Base-by-base conservation (phyloP, 2,797 vertebrate genomes). In the Esox masquinongy region DNA sequence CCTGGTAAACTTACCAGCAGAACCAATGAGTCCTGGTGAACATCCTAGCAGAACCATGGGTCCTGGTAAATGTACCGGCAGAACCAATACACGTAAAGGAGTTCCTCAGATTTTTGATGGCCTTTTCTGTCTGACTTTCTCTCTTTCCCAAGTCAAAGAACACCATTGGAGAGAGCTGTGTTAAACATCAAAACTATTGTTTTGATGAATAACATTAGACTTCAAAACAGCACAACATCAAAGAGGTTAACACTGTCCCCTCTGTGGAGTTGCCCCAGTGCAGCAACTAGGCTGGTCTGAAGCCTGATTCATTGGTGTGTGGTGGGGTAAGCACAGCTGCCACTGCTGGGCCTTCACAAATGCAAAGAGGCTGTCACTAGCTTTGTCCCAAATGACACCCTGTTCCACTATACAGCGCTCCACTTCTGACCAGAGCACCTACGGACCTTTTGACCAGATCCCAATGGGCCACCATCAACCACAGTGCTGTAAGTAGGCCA, bases 271-370 rank as follows among this genome's bases (percentile, higher is more conserved):
- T 61, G 22, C 22, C 2, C 24, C 22, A 61, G 56, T 61, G 22
- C 56, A 26, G 56, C 22, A 3, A 24, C 56, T 24, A 8, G 24
- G 56, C 22, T 24, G 22, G 22, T 61, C 22, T 24, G 24, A 26
- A 26, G n/a, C 56, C 56, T 24, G 24, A 61, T 61, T 26, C 56
- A 61, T 14, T 61, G 56, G 56, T 24, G 56, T 61, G 22, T 24
- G 22, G 22, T 61, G 22, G 22, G 56, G 56, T 61, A 61, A 61
- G 22, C 56, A 61, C 56, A 61, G 56, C 56, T 61, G 56, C 56
- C 56, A 61, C 56, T 61, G 56, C 56, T 61, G 56, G 22, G 56
- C 56, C 53, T 61, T 61, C 24, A 26, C 56, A 61, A 22, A 61
- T 59, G 56, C 22, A 59, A 59, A 59, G 56, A 59, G 56, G 56